A percentile compares a stretch with the other conserved stretches of the same genome.
Evolutionary conservation across 2,888 invertebrate species (phyloP).

Genomic region (Thecophora atra): DNA sequence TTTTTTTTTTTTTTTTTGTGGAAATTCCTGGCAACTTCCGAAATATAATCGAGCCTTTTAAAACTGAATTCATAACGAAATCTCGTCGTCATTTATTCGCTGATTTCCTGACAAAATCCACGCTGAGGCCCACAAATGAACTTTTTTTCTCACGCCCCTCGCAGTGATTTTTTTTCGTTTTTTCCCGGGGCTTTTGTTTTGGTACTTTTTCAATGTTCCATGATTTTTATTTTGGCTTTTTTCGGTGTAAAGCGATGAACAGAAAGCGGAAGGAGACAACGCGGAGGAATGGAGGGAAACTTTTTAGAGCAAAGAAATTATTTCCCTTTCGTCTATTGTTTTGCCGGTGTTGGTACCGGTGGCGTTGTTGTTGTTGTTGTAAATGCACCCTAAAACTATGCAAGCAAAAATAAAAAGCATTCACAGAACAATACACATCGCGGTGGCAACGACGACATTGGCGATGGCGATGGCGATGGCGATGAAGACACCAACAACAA

Average conservation of each 20-base stretch:
- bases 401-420: constrained; percentile 20
- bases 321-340: constrained; percentile 30
- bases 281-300: no score
- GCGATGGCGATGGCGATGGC: background rate
- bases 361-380: background rate
- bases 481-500: background rate
- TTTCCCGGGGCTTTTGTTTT: background rate
- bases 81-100: constrained; percentile 12
- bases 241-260: no score
- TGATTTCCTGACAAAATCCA: constrained; percentile 28
- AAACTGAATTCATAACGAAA: background rate
- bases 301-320: constrained; percentile 31
- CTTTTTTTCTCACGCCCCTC: constrained; percentile 1
- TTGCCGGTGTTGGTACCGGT: background rate
- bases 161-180: background rate
- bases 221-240: constrained; percentile 15
- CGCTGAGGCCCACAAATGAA: constrained; percentile 10
- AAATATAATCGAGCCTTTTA: no score
- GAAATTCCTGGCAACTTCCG: background rate
- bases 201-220: constrained; percentile 14
- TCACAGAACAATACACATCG: constrained; percentile 1
- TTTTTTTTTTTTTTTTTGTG: no score
- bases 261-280: no score
- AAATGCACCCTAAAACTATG: constrained; percentile 30
- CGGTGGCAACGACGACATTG: background rate